phyloP scores from a whole-genome alignment of 2,888 invertebrate genomes.

The Patella pellucida region DNA sequence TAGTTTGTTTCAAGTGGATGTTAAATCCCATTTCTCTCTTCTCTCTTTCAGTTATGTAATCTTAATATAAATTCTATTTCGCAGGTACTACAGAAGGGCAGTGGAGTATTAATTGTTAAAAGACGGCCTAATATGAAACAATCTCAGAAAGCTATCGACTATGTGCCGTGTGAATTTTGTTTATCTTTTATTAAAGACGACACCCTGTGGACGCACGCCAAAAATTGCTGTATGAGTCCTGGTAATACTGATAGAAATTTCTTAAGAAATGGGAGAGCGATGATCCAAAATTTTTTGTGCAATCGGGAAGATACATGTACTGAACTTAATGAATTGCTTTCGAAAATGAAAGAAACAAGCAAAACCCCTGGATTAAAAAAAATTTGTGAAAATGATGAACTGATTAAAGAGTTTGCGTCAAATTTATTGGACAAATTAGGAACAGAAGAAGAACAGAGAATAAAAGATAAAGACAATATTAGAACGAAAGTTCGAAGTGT shows the following conservation, averaged over 20 bases:
- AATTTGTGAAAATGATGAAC: constrained; percentile 13
- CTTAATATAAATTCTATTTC: background rate
- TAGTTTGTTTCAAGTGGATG: no score
- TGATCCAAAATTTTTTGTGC: background rate
- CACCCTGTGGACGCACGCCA: background rate
- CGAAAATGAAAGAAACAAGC: constrained; percentile 2
- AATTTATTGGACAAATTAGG: no score
- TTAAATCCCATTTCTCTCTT: no score
- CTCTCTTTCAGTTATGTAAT: no score
- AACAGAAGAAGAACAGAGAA: background rate
- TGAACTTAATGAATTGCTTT: background rate
- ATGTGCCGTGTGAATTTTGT: constrained; percentile 8
- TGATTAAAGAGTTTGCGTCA: background rate
- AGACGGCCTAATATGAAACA: background rate
- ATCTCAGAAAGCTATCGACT: background rate
- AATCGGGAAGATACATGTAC: background rate
- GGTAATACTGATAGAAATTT: background rate
- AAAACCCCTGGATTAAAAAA: constrained; percentile 11
- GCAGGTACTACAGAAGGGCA: background rate
- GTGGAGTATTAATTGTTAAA: background rate
- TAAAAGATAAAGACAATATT: constrained; percentile 3
- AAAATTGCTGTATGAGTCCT: background rate
- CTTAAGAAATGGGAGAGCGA: constrained; percentile 1
- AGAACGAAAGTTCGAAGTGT: constrained; percentile 5
- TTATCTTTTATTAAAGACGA: background rate